phyloP scores from a whole-genome alignment of 2,797 vertebrate genomes.

The Bovichtus diacanthus region DNA sequence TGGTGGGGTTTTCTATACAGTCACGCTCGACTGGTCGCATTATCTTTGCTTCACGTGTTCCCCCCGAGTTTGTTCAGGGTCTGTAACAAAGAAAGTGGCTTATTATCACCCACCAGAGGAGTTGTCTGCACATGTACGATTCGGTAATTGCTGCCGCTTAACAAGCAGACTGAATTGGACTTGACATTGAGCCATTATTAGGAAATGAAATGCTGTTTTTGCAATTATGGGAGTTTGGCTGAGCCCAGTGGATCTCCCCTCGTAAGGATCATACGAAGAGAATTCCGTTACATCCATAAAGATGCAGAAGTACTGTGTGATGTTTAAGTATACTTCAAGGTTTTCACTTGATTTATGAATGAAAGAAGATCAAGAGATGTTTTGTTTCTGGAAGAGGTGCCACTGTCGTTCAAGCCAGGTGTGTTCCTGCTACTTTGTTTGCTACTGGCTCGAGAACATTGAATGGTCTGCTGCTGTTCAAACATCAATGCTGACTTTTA shows the following conservation, averaged over 20 bases:
- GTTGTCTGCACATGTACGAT: slow-evolving; percentile 83
- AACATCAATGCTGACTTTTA: neutral
- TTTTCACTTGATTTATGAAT: slow-evolving; percentile 3
- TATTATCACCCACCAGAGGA: slow-evolving; percentile 83
- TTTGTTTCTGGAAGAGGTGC: neutral
- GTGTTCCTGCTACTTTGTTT: neutral
- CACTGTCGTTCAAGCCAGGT: neutral
- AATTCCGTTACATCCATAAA: slow-evolving; percentile 40
- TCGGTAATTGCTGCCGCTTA: slow-evolving; percentile 80
- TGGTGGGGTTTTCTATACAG: slow-evolving; percentile 79
- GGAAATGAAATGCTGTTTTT: slow-evolving; percentile 84
- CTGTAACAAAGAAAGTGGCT: slow-evolving; percentile 84
- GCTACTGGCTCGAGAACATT: neutral
- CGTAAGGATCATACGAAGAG: slow-evolving; percentile 56
- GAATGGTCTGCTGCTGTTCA: neutral
- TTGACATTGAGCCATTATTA: slow-evolving; percentile 81
- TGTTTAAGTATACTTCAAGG: neutral
- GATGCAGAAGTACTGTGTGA: slow-evolving; percentile 1
- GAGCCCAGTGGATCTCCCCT: slow-evolving; percentile 63
- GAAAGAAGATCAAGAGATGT: neutral
- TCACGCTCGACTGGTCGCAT: slow-evolving; percentile 75
- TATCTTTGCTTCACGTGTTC: slow-evolving; percentile 79
- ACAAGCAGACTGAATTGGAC: slow-evolving; percentile 81
- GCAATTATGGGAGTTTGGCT: slow-evolving; percentile 76
- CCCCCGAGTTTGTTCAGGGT: slow-evolving; percentile 79